Evolutionary conservation across 1,140 invertebrate species (phyloP).

Genomic region (Cephus cinctus): DNA sequence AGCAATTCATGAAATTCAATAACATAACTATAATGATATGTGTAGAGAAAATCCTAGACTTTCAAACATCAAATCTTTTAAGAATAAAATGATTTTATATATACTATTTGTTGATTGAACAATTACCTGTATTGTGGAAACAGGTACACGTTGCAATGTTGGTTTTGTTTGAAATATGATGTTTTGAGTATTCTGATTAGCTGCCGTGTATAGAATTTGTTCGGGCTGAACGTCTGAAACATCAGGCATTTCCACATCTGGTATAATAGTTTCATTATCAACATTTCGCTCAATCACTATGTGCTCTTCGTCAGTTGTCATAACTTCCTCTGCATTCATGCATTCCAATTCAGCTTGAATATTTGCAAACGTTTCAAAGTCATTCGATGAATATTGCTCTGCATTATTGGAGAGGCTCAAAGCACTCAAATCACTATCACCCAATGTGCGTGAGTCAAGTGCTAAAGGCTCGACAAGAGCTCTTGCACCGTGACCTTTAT

Average conservation of each 20-base stretch:
- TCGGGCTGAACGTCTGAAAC: conserved; percentile 35
- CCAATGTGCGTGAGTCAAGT: conserved; percentile 36
- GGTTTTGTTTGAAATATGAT: conserved; percentile 52
- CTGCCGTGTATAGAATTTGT: conserved; percentile 44
- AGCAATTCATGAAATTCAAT: conserved; percentile 12
- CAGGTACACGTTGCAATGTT: conserved; percentile 44
- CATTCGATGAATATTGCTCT: conserved; percentile 41
- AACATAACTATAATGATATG: neutral
- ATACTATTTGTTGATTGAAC: conserved; percentile 9
- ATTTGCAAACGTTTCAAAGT: conserved; percentile 51
- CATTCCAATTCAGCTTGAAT: conserved; percentile 53
- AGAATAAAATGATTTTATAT: conserved; percentile 7
- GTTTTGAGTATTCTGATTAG: conserved; percentile 46
- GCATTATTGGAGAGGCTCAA: conserved; percentile 34
- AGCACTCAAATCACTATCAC: conserved; percentile 43
- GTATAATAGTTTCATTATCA: conserved; percentile 36
- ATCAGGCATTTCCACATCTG: conserved; percentile 48
- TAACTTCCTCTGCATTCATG: conserved; percentile 52
- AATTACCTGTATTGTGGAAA: conserved; percentile 43
- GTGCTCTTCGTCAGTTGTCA: conserved; percentile 42
- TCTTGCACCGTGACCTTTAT: conserved; percentile 38
- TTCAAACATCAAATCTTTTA: neutral
- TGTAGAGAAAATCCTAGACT: neutral
- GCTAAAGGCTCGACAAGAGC: conserved; percentile 44
- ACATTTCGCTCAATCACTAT: conserved; percentile 25